phyloP scores from a whole-genome alignment of 2,113 vertebrate genomes.

The Forbesichthys agassizii region DNA sequence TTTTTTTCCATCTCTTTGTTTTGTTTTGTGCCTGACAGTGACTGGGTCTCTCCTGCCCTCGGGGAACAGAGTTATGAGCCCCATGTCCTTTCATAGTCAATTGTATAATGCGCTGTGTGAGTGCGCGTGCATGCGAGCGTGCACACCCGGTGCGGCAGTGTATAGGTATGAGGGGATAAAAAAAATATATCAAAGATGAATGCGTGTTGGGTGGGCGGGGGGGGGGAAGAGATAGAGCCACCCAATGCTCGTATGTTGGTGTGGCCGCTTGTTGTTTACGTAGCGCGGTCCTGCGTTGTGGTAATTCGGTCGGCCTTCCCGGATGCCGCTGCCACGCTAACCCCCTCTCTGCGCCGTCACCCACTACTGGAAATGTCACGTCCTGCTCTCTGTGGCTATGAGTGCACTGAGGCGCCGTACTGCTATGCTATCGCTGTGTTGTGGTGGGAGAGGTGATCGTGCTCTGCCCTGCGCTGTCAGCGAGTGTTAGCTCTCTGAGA shows the following conservation, averaged over 20 bases:
- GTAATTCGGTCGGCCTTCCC: conserved; percentile 66
- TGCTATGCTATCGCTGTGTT: conserved; percentile 1
- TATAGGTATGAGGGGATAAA: no score
- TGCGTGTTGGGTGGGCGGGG: conserved; percentile 18
- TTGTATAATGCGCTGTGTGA: conserved; percentile 67
- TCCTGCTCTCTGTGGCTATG: conserved; percentile 18
- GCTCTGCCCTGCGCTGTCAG: background rate
- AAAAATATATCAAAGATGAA: background rate
- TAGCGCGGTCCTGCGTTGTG: conserved; percentile 55
- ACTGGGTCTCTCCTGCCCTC: conserved; percentile 70
- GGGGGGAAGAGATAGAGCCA: conserved; percentile 21
- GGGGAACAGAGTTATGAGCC: conserved; percentile 77
- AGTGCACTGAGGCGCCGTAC: background rate
- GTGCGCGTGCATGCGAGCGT: background rate
- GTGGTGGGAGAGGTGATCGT: conserved; percentile 29
- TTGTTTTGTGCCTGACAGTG: conserved; percentile 75
- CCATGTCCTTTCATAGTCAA: conserved; percentile 74
- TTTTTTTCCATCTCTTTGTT: conserved; percentile 78
- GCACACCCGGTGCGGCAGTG: background rate
- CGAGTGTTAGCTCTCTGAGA: conserved; percentile 40
- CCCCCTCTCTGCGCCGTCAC: conserved; percentile 57
- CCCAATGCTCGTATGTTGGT: conserved; percentile 49
- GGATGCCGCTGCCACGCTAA: conserved; percentile 69
- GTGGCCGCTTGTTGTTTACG: conserved; percentile 63
- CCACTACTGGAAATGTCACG: conserved; percentile 54